Evolutionary conservation across 2,888 invertebrate species (phyloP).

Genomic region (Drosophila nigricruria): DNA sequence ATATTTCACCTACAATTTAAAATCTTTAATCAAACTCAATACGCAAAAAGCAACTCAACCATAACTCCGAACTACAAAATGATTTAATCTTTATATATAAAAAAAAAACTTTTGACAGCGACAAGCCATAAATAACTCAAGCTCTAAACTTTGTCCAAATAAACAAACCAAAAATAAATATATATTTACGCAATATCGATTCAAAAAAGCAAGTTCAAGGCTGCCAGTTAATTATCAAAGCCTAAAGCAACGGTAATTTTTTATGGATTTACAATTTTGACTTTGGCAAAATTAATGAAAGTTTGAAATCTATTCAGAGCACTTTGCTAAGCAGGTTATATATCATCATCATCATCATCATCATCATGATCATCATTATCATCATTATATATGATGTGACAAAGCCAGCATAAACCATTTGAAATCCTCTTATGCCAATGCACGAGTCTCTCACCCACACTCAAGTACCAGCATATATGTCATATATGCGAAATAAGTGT

Average conservation of each 20-base stretch:
- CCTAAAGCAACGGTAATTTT: background rate
- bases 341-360: background rate
- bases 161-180: too few relatives aligned
- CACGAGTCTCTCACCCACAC: background rate
- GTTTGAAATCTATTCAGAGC: background rate
- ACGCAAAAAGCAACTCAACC: background rate
- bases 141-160: background rate
- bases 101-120: slow-evolving; percentile 1
- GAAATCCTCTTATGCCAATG: background rate
- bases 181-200: slow-evolving; percentile 2
- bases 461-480: slow-evolving; percentile 2
- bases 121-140: slow-evolving; percentile 6
- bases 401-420: slow-evolving; percentile 7
- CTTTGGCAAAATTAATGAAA: background rate
- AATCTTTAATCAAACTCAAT: background rate
- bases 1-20: background rate
- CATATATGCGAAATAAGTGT: background rate
- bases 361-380: too few relatives aligned
- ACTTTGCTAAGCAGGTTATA: background rate
- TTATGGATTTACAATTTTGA: slow-evolving; percentile 1
- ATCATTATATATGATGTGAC: slow-evolving; percentile 4
- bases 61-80: background rate
- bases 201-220: background rate
- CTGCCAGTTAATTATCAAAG: slow-evolving; percentile 3
- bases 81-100: background rate